Evolutionary conservation across 2,888 invertebrate species (phyloP).

Genomic region (Drosophila diplacantha): DNA sequence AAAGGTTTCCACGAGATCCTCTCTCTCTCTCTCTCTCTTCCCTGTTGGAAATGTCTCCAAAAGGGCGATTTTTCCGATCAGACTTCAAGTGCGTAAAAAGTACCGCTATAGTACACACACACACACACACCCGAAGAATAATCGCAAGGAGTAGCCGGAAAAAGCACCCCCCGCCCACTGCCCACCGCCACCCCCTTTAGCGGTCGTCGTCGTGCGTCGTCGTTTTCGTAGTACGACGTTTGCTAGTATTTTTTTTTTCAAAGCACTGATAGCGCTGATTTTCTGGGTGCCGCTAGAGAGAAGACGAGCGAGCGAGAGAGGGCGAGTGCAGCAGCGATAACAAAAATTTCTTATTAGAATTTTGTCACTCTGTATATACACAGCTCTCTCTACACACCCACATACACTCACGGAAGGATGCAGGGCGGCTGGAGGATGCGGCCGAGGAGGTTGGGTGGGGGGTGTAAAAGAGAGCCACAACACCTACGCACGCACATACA

Average conservation of each 20-base stretch:
- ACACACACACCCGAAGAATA: conserved; percentile 14
- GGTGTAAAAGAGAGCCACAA: conserved; percentile 22
- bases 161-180: conserved; percentile 47
- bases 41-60: background rate
- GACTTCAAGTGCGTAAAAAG: conserved; percentile 64
- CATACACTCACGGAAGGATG: conserved; percentile 16
- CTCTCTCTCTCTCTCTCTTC: too few species aligned
- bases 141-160: conserved; percentile 63
- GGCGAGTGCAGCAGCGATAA: conserved; percentile 49
- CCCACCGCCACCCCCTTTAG: conserved; percentile 23
- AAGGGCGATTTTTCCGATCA: conserved; percentile 25
- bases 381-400: conserved; percentile 44
- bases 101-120: conserved; percentile 50
- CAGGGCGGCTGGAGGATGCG: conserved; percentile 4
- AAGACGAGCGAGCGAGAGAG: background rate
- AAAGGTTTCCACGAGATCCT: conserved; percentile 9
- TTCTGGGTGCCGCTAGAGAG: conserved; percentile 33
- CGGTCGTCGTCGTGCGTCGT: conserved; percentile 41
- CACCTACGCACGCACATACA: conserved; percentile 33
- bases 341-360: conserved; percentile 66
- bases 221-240: conserved; percentile 67
- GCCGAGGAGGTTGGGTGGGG: background rate
- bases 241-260: conserved; percentile 52
- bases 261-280: conserved; percentile 34
- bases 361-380: conserved; percentile 64